A percentile compares a stretch with the other conserved stretches of the same genome.
Conservation (phyloP, 2,113 vertebrate genomes). For the Centrocercus urophasianus region DNA sequence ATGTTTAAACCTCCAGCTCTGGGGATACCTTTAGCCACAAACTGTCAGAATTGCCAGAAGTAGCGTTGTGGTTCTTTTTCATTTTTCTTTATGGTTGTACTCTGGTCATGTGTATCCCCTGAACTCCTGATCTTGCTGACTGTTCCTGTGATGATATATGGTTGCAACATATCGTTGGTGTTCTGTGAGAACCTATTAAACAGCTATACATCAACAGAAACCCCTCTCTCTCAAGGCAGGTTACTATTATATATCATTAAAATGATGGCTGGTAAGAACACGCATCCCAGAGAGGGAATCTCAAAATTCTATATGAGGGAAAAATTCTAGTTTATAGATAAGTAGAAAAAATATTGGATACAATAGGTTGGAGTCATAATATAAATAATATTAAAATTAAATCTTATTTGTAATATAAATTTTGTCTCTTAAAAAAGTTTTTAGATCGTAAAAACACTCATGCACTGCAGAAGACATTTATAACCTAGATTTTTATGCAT, state of each 20-base stretch:
- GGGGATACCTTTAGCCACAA: background rate
- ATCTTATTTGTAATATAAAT: background rate
- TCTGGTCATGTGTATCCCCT: conserved; percentile 21
- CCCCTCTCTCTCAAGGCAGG: conserved; percentile 42
- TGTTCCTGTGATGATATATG: conserved; percentile 48
- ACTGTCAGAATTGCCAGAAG: background rate
- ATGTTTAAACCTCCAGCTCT: background rate
- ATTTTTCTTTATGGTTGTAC: conserved; percentile 17
- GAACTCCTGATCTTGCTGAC: conserved; percentile 33
- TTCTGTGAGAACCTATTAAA: conserved; percentile 42
- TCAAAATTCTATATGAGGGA: conserved; percentile 29
- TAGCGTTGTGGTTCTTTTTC: background rate
- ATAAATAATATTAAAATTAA: conserved; percentile 12
- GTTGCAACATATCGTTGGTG: conserved; percentile 14
- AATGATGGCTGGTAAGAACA: conserved; percentile 27
- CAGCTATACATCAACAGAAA: conserved; percentile 46
- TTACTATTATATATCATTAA: conserved; percentile 69
- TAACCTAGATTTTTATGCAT: background rate
- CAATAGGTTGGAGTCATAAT: background rate
- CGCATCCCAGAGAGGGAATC: conserved; percentile 22
- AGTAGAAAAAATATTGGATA: background rate
- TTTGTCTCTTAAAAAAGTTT: background rate
- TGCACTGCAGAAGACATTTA: background rate
- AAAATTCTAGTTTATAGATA: background rate
- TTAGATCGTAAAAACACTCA: background rate